Evolutionary conservation across 2,113 vertebrate species (phyloP), one percentile per base, ranked within the genome.

Genomic region (Misgurnus mizolepis): DNA sequence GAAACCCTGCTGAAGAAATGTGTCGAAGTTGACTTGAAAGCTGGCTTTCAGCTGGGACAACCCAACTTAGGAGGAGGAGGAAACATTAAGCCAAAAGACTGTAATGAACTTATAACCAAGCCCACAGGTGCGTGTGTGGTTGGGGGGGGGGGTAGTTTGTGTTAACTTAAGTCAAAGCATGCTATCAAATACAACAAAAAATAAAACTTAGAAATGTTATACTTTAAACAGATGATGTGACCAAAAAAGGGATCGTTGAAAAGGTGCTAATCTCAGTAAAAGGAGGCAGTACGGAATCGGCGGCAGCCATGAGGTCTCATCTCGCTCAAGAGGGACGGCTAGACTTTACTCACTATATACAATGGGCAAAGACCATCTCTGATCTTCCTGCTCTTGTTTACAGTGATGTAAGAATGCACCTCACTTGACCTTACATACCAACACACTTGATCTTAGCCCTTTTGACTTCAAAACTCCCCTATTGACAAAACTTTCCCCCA

Each of bases 351-450:
- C 91, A 93, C 5, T 96, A 93, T 45, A 66, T 91, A 49, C 12
- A 88, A 0, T 97, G 96, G 96, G 95, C 95, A 12, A 85, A 87
- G 39, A 93, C 91, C 11, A 76, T 98, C 47, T 1, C 80, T 1
- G 85, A 92, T 1, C 87, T 89, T 41, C 96, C 95, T 0, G 92
- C 90, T 6, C 90, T 97, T 62, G 90, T 95, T 47, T 58, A 85
- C 40, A 91, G 92, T 79, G 90, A 93, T 80, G 89, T 92, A 89
- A 71, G 67, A 78, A 77, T 79, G 17, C 68, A 22, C 64, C 10
- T 40, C 7, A 53, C 11, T 67, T 12, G 43, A 39, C 6, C 18
- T 34, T 9, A 34, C 22, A 55, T 18, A 7, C 40, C 40, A 56
- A 7, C 27, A 34, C 27, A 34, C 27, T 34, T 34, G 27, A 34